Evolutionary conservation across 2,113 vertebrate genomes (phyloP), one percentile per base, ranked within the genome.

Genomic region (Tachycineta bicolor): DNA sequence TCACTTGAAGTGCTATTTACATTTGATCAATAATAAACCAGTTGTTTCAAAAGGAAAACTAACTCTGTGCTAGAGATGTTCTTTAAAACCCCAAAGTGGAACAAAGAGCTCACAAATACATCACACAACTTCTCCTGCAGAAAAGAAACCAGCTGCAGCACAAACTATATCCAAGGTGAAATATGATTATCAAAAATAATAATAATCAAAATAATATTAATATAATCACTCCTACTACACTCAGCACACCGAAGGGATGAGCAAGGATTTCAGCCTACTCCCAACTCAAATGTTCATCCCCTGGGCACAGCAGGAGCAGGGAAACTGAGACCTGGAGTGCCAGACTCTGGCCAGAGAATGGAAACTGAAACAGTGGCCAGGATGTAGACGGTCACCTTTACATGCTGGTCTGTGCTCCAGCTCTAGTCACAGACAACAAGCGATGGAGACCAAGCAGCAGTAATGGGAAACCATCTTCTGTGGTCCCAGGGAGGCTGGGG

Each of bases 1-100:
- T 55, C 67, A 84, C 63, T 52, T 83, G 79, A 92, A 80, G 37
- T 33, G 58, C 3, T 7, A 85, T 86, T 93, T 65, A 18, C 41
- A 56, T 83, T 58, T 91, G 49, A 53, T 90, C 91, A 41, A 55
- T 89, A 94, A 62, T 9, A 15, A 92, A 68, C 52, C 29, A 41
- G 64, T 77, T 85, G 47, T 94, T 93, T 83, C 84, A 71, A 74
- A 94, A 76, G 44, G 28, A 64, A 89, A 93, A 87, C 39, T 58
- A 94, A 87, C 65, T 87, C 60, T 17, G 8, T 12, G 41, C 33
- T 47, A 28, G 37, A 84, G 44, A 74, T 46, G 60, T n/a, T 67
- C 68, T 69, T 88, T 76, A 46, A 92, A 81, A 64, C n/a, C 29
- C 63, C 44, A 1, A 76, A 74, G 69, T 34, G 47, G 47, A 94